Percentiles rank a stretch among this genome's conserved stretches.
phyloP scores from a whole-genome alignment of 2,113 vertebrate species.

The Genyomyrus donnyi region DNA sequence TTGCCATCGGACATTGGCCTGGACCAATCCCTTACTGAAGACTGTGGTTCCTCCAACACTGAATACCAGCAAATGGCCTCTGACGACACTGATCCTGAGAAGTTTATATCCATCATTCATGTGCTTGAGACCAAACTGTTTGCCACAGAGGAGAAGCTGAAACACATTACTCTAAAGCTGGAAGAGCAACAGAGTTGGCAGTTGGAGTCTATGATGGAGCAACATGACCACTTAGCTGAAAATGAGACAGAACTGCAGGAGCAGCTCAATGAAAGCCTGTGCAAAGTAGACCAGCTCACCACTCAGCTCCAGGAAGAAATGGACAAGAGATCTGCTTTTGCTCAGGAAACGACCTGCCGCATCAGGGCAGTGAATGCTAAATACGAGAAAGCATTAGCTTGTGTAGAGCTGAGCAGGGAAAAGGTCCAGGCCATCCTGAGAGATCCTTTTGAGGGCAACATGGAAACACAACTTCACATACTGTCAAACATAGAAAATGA shows the following conservation, averaged over 20 bases:
- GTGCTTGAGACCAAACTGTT: constrained; percentile 82
- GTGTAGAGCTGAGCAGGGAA: constrained; percentile 72
- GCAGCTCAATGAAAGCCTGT: constrained; percentile 57
- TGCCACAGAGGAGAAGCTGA: constrained; percentile 82
- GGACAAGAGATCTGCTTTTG: constrained; percentile 33
- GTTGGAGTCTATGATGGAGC: constrained; percentile 50
- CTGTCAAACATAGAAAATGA: constrained; percentile 67
- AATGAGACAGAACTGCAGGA: constrained; percentile 61
- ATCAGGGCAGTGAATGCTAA: constrained; percentile 56
- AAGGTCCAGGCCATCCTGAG: constrained; percentile 64
- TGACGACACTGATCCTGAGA: constrained; percentile 65
- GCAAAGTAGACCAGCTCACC: constrained; percentile 53
- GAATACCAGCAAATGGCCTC: constrained; percentile 51
- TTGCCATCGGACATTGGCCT: constrained; percentile 63
- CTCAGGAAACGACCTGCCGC: constrained; percentile 21
- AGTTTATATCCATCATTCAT: constrained; percentile 83
- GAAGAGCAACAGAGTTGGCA: constrained; percentile 67
- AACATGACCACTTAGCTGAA: constrained; percentile 62
- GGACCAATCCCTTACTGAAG: constrained; percentile 59
- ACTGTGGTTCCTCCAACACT: constrained; percentile 60
- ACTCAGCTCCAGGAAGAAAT: constrained; percentile 62
- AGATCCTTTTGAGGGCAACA: constrained; percentile 46
- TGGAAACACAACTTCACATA: constrained; percentile 48
- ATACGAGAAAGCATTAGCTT: constrained; percentile 68
- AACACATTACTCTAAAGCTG: constrained; percentile 72